phyloP scores from a whole-genome alignment of 2,113 vertebrate genomes.

The Gopherus flavomarginatus region DNA sequence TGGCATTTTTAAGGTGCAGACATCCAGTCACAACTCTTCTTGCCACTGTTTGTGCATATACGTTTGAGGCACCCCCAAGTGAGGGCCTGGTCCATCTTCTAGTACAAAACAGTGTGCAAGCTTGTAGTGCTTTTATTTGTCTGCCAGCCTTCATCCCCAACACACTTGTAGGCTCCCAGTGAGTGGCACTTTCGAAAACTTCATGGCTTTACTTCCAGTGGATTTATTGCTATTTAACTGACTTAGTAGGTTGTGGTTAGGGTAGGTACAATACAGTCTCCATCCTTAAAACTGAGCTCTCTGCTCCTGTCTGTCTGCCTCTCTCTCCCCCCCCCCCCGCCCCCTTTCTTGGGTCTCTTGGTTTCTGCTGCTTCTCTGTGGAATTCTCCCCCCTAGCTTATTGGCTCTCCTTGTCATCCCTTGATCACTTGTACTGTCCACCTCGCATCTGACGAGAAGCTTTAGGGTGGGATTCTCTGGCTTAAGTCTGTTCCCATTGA shows the following conservation, averaged over 20 bases:
- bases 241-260: not conserved
- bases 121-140: not conserved
- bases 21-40: not conserved
- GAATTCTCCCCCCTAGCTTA: not conserved
- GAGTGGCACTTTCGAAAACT: not conserved
- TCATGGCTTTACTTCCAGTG: constrained; percentile 48
- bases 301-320: not conserved
- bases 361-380: not conserved
- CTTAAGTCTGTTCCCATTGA: not conserved
- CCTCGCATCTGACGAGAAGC: not conserved
- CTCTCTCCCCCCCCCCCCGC: too few species aligned
- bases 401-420: not conserved
- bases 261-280: constrained; percentile 22
- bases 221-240: constrained; percentile 58
- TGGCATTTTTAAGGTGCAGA: not conserved
- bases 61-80: not conserved
- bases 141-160: not conserved
- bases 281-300: constrained; percentile 52
- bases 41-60: not conserved
- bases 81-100: not conserved
- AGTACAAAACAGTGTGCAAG: not conserved
- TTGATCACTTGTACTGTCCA: not conserved
- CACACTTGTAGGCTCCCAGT: not conserved
- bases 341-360: not conserved
- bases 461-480: not conserved